Conservation (phyloP, 2,113 vertebrate genomes). For the Catharus bicknelli region DNA sequence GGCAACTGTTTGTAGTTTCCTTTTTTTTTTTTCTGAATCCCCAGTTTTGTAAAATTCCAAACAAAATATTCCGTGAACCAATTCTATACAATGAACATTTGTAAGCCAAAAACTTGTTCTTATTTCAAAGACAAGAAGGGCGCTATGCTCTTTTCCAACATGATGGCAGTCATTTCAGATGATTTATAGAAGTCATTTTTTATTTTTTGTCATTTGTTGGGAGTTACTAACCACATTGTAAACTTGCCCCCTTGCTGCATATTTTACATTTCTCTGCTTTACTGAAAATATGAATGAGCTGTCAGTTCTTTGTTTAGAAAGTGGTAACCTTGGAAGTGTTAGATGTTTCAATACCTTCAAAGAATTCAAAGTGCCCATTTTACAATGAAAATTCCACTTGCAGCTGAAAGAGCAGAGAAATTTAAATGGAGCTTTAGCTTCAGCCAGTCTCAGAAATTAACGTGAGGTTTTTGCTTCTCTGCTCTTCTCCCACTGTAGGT, state of each 20-base stretch:
- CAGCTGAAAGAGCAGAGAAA: slow-evolving; percentile 91
- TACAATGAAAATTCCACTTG: slow-evolving; percentile 92
- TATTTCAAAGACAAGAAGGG: slow-evolving; percentile 56
- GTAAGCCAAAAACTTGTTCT: slow-evolving; percentile 49
- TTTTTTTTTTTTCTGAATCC: not conserved
- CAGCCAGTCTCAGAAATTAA: slow-evolving; percentile 80
- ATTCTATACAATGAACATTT: slow-evolving; percentile 58
- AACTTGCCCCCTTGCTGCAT: slow-evolving; percentile 85
- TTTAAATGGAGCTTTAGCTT: slow-evolving; percentile 81
- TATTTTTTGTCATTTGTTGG: slow-evolving; percentile 84
- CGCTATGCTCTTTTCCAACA: slow-evolving; percentile 83
- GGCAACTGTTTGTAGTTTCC: slow-evolving; percentile 65
- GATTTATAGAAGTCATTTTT: slow-evolving; percentile 81
- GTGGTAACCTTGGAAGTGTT: slow-evolving; percentile 80
- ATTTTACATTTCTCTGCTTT: slow-evolving; percentile 90
- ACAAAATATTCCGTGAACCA: slow-evolving; percentile 54
- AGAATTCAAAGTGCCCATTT: slow-evolving; percentile 78
- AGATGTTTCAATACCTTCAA: slow-evolving; percentile 80
- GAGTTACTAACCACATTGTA: slow-evolving; percentile 90
- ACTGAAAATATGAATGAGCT: slow-evolving; percentile 82
- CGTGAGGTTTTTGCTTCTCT: slow-evolving; percentile 82
- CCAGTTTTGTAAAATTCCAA: slow-evolving; percentile 61
- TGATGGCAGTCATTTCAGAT: slow-evolving; percentile 86
- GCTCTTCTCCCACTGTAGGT: slow-evolving; percentile 92
- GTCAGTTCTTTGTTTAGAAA: slow-evolving; percentile 77